Evolutionary conservation across 2,888 invertebrate species (phyloP).

Genomic region (Acleris sparsana): DNA sequence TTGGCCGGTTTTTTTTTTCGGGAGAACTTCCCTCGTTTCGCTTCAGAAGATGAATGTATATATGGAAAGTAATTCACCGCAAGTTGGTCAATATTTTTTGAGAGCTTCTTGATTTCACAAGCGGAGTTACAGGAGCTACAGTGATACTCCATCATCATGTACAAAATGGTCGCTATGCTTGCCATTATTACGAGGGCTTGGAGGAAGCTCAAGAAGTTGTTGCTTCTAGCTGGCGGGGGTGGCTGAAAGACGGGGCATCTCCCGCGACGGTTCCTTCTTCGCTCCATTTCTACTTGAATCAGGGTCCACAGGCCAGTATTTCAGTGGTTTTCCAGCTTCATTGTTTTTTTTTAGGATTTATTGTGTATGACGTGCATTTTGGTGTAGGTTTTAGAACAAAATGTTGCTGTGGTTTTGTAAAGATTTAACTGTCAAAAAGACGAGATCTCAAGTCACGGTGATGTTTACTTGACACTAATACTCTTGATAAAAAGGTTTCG

Average conservation of each 20-base stretch:
- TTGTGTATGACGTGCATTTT: not conserved
- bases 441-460: no score
- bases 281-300: constrained; percentile 52
- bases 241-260: constrained; percentile 42
- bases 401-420: not conserved
- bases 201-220: constrained; percentile 47
- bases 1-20: no score
- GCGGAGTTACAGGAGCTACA: constrained; percentile 56
- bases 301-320: constrained; percentile 23
- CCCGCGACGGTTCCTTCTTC: constrained; percentile 56
- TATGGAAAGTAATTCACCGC: constrained; percentile 51
- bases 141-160: constrained; percentile 64
- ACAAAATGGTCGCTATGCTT: constrained; percentile 58
- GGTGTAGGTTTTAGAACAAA: not conserved
- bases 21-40: not conserved
- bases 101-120: constrained; percentile 54
- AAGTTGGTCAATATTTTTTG: constrained; percentile 61
- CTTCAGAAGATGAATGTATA: not conserved
- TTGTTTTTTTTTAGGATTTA: not conserved
- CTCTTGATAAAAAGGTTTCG: no score
- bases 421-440: not conserved
- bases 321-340: not conserved
- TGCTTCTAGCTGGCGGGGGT: constrained; percentile 34
- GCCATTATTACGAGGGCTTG: constrained; percentile 56
- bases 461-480: no score